Evolutionary conservation across 2,113 vertebrate species (phyloP), one percentile per base, ranked within the genome.

Genomic region (Solea solea): DNA sequence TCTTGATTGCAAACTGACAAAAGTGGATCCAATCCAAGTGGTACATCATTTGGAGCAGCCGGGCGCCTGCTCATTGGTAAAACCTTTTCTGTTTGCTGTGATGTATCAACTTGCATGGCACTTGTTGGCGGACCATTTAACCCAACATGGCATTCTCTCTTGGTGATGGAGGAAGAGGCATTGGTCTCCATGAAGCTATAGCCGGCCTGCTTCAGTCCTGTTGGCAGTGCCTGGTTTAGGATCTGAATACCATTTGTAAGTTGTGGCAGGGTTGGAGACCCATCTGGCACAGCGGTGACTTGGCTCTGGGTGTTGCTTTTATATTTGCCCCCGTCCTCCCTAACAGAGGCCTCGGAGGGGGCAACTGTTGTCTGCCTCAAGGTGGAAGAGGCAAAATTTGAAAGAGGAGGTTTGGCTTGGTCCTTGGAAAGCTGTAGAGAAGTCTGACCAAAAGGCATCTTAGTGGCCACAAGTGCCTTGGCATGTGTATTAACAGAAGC

Each of bases 401-500:
- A 70, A 8, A 4, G 21, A 7, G 70, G 40, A 52, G 42, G 12
- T 66, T 69, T 81, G 78, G 71, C 53, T 50, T 41, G 69, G 41
- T 57, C 64, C 3, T 46, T 75, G 8, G 34, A 34, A 0, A 50
- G 40, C 63, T 78, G 58, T 0, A 41, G 13, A 9, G 68, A 80
- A 60, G 68, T 15, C 8, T 50, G 63, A 63, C 28, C 72, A n/a
- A 88, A 94, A 95, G 95, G 95, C 95, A 97, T 95, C 95, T 95
- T 89, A 74, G 92, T 77, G 76, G 87, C 90, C 5, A 10, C 25
- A 25, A 25, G 42, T 3, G 69, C 55, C 58, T 68, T 69, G 58
- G 68, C 56, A 1, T 53, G 55, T 49, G 41, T 16, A 27, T 16
- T 53, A 34, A 61, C 66, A 3, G 81, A n/a, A 14, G 46, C 13